These are phyloP conservation scores for Chrysocyon brachyurus DNA, from an alignment of 2,797 vertebrate species.

Conservation along the genomic window DNA sequence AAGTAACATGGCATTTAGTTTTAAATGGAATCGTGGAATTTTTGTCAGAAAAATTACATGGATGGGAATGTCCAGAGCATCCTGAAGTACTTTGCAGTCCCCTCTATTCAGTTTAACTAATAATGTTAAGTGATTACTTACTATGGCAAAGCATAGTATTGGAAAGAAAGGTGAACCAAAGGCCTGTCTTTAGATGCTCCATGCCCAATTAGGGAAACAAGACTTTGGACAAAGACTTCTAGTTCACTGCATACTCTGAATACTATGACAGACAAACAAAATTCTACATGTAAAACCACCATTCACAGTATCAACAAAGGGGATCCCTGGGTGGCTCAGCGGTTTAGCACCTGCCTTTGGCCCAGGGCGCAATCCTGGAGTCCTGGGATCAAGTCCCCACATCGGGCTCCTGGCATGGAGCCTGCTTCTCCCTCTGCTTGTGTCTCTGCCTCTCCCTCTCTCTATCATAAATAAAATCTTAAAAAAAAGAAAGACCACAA, in stretches of 20 bases:
- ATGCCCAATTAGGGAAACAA: not conserved
- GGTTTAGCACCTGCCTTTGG: too few species aligned
- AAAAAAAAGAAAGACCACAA: too few species aligned
- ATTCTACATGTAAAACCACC: conserved; percentile 24
- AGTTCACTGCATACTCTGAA: not conserved
- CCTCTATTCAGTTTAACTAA: conserved; percentile 20
- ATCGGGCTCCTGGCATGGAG: too few species aligned
- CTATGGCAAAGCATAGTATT: not conserved
- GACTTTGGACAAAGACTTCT: not conserved
- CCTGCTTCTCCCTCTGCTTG: too few species aligned
- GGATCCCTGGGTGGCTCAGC: too few species aligned
- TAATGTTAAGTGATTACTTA: conserved; percentile 46
- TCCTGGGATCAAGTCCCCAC: too few species aligned
- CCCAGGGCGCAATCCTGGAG: too few species aligned
- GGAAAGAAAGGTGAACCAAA: conserved; percentile 43
- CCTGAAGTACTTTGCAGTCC: conserved; percentile 1
- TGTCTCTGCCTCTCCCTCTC: too few species aligned
- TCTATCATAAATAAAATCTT: too few species aligned
- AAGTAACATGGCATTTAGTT: conserved; percentile 41
- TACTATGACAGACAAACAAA: conserved; percentile 25
- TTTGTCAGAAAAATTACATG: conserved; percentile 51
- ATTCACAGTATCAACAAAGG: conserved; percentile 11
- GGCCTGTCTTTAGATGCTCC: not conserved
- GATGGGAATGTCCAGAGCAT: conserved; percentile 46
- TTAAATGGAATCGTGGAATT: conserved; percentile 38